Base-by-base conservation (phyloP, 2,888 invertebrate genomes). In the Caenorhabditis uteleia region DNA sequence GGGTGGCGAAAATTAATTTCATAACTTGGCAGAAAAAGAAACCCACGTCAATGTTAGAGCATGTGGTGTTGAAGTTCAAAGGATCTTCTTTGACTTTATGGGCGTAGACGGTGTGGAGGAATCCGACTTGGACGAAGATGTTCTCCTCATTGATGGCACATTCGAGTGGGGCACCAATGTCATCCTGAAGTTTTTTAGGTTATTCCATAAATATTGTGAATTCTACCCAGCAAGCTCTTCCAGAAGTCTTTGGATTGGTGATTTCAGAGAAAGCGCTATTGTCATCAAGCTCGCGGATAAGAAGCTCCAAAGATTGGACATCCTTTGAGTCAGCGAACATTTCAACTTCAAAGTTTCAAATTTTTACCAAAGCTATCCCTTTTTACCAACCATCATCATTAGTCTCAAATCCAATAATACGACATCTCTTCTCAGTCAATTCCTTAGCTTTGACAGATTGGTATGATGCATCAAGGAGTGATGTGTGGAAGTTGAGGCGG, bases 121-220 rank as follows among this genome's bases (percentile, higher is more conserved):
- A 16, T 44, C 66, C 66, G 10, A 66, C 66, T 47, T 66, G 66
- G 12, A 39, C 36, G 54, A 50, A 66, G 3, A 51, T 45, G 20
- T 47, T 25, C 2, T 65, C 58, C 18, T 51, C 51, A 29, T 51
- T 39, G 23, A 66, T 8, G 7, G 43, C 18, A 20, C 66, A 66
- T 29, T 66, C 66, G 29, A 66, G 29, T 40, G 66, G 66, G 20
- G 59, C 59, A 43, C 66, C 66, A 40, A 59, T 49, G 18, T 66
- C 66, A 27, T 59, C 59, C 61, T 62, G 33, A 55, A 47, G 5
- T 20, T 8, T 8, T 8, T 26, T 25, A 23, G 25, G 6, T 36
- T 16, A 27, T 36, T 23, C 46, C 14, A 5, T 8, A 20, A 16
- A 12, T 16, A 5, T 14, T 16, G 10, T n/a, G n/a, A 6, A 27